Evolutionary conservation across 2,888 invertebrate genomes (phyloP).

Genomic region (Diachrysia chrysitis): DNA sequence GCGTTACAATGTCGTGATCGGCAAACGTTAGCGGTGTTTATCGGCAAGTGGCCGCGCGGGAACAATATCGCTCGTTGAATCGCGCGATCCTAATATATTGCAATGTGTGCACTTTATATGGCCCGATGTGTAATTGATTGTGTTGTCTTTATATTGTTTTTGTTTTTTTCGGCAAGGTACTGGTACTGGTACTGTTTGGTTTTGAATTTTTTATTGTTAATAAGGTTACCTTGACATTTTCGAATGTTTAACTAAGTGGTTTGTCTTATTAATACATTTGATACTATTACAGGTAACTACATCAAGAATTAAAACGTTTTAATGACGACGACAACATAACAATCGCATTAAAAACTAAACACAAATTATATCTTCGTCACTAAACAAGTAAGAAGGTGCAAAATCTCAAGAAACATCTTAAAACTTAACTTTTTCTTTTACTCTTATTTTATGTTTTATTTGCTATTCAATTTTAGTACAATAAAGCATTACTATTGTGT

Average conservation of each 20-base stretch:
- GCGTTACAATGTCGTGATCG: conserved; percentile 59
- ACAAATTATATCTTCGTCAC: too few species aligned
- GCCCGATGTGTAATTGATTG: conserved; percentile 67
- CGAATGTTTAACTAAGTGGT: too few species aligned
- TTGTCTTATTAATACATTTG: too few species aligned
- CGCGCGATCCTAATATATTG: conserved; percentile 62
- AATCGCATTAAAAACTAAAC: too few species aligned
- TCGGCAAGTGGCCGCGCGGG: conserved; percentile 76
- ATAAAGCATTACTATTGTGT: neutral
- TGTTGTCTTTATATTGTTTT: conserved; percentile 28
- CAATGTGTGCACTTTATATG: conserved; percentile 62
- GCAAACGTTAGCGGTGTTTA: conserved; percentile 67
- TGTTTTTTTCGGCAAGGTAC: neutral
- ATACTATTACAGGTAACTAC: too few species aligned
- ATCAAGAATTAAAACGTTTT: too few species aligned
- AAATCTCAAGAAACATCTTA: neutral
- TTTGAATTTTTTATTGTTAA: too few species aligned
- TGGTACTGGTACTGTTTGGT: too few species aligned
- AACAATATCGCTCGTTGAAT: conserved; percentile 71
- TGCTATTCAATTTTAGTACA: neutral
- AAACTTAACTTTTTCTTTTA: neutral
- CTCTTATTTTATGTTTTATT: neutral
- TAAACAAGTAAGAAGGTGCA: neutral
- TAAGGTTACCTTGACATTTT: too few species aligned
- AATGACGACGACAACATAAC: too few species aligned